Conservation (phyloP, 1,140 invertebrate genomes). For the Eubasilissa regina region DNA sequence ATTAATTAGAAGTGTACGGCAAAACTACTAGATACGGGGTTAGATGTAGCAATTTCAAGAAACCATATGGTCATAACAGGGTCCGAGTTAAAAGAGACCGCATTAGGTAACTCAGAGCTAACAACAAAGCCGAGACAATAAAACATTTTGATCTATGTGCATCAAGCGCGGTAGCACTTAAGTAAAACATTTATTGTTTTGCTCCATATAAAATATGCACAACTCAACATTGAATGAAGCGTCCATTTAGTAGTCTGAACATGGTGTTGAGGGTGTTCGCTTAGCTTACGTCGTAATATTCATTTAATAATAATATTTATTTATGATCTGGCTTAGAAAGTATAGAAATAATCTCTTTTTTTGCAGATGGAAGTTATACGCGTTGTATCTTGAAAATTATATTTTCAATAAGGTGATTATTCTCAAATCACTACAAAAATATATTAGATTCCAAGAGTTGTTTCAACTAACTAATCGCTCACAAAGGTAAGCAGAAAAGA, state of each 20-base stretch:
- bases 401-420: too few species aligned
- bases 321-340: too few species aligned
- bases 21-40: background rate
- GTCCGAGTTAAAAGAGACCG: constrained; percentile 29
- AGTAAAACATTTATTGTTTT: constrained; percentile 17
- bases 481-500: too few species aligned
- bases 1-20: constrained; percentile 20
- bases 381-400: too few species aligned
- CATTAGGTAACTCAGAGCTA: constrained; percentile 9
- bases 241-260: constrained; percentile 25
- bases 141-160: constrained; percentile 25
- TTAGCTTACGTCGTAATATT: background rate
- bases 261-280: background rate
- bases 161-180: constrained; percentile 9
- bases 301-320: too few species aligned
- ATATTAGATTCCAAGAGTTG: too few species aligned
- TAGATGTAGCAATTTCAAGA: constrained; percentile 3
- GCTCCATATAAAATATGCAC: constrained; percentile 11
- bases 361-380: too few species aligned
- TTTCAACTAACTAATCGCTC: too few species aligned
- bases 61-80: constrained; percentile 28
- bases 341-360: too few species aligned
- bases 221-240: constrained; percentile 18
- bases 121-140: constrained; percentile 4
- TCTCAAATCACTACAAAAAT: too few species aligned